Percentiles rank a stretch among this genome's conserved stretches.
These are phyloP conservation scores for Epinephelus awoara DNA, from an alignment of 2,797 vertebrate genomes.

Conservation along the genomic window DNA sequence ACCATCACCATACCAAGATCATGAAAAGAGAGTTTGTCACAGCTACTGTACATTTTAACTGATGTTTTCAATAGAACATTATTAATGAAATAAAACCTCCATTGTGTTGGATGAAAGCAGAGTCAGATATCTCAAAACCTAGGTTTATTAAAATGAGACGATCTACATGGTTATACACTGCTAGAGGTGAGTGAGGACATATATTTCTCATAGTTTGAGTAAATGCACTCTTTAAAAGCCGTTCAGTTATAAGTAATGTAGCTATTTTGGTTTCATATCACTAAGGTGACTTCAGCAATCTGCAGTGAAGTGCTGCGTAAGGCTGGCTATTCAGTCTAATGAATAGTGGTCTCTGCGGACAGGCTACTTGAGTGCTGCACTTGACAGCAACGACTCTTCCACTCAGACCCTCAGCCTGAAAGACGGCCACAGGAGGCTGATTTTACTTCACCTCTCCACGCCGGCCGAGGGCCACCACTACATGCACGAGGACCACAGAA, in stretches of 20 bases:
- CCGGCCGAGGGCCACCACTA: not conserved
- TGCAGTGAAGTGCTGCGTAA: constrained; percentile 30
- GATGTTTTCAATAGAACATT: no score
- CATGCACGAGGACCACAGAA: constrained; percentile 12
- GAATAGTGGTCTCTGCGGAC: constrained; percentile 44
- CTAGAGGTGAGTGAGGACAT: not conserved
- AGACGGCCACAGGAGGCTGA: constrained; percentile 53
- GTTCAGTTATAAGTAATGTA: constrained; percentile 3
- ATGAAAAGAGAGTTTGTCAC: no score
- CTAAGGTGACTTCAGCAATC: constrained; percentile 37
- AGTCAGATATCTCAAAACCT: not conserved
- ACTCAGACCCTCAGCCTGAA: constrained; percentile 55
- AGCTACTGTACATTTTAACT: no score
- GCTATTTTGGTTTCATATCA: constrained; percentile 29
- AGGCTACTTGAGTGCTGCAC: constrained; percentile 51
- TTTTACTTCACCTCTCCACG: constrained; percentile 36
- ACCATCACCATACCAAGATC: no score
- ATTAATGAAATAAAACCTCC: no score
- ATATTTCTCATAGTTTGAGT: not conserved
- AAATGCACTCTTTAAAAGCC: not conserved
- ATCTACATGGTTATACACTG: not conserved
- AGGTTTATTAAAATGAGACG: not conserved
- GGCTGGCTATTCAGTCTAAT: constrained; percentile 44
- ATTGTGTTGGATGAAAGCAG: no score
- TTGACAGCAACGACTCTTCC: constrained; percentile 60